phyloP scores from a whole-genome alignment of 2,797 vertebrate genomes.

The Selene dorsalis region DNA sequence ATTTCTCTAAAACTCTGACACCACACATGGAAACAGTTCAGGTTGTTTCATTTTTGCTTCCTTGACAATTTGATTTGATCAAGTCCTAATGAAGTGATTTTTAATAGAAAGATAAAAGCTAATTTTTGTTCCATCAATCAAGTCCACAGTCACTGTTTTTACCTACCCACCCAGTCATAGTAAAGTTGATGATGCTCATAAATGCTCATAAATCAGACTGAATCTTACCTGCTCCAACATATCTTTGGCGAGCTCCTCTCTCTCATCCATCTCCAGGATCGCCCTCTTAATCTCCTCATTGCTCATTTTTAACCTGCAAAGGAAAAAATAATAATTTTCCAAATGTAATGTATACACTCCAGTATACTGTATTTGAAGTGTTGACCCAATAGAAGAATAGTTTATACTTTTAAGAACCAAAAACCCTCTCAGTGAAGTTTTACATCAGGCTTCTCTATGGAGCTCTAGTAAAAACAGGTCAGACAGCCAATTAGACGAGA shows the following conservation, averaged over 20 bases:
- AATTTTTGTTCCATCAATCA: neutral
- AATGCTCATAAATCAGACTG: neutral
- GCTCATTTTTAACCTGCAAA: constrained; percentile 92
- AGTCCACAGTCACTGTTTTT: neutral
- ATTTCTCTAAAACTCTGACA: neutral
- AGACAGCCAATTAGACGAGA: no score
- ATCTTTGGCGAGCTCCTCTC: constrained; percentile 96
- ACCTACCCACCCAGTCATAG: neutral
- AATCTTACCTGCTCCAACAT: constrained; percentile 94
- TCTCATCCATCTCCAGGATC: constrained; percentile 96
- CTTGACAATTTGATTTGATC: neutral
- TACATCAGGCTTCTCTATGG: no score
- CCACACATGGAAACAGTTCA: neutral
- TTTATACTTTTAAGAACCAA: no score
- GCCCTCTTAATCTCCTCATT: constrained; percentile 97
- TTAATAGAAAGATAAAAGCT: neutral
- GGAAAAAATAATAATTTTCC: neutral
- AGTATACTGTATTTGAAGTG: no score
- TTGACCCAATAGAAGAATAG: no score
- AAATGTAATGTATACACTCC: no score
- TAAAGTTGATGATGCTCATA: neutral
- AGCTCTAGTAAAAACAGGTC: no score
- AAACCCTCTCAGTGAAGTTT: no score
- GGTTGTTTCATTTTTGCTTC: neutral
- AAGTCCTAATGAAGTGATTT: neutral